These are phyloP conservation scores for Doryteuthis pealeii DNA, from an alignment of 1,140 invertebrate species.

Conservation along the genomic window DNA sequence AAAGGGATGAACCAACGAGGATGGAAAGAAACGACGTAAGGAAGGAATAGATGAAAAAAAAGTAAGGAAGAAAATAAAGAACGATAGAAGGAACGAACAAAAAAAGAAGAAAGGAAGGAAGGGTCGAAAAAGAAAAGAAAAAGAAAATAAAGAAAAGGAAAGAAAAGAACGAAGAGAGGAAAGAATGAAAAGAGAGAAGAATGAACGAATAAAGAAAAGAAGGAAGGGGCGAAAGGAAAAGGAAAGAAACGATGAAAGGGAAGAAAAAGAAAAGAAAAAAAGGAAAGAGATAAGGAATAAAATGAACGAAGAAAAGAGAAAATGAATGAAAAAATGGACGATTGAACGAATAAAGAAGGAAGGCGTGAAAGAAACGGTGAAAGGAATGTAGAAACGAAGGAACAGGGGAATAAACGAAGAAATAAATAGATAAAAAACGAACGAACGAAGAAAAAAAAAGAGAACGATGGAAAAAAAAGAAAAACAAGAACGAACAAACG, in stretches of 20 bases:
- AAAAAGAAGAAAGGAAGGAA: too few relatives aligned
- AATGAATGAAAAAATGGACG: background rate
- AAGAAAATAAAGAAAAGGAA: background rate
- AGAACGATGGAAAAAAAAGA: too few relatives aligned
- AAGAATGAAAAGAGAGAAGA: background rate
- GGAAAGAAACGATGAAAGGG: background rate
- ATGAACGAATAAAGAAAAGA: background rate
- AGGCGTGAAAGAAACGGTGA: background rate
- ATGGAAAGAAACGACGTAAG: too few relatives aligned
- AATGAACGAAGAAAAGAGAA: background rate
- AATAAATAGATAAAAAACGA: background rate
- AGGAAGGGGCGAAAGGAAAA: background rate
- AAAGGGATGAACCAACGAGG: too few relatives aligned
- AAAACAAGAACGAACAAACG: too few relatives aligned
- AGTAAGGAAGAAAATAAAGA: too few relatives aligned
- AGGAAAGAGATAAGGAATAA: background rate
- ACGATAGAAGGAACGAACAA: too few relatives aligned
- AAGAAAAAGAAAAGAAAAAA: background rate
- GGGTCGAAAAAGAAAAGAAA: background rate
- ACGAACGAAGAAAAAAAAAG: background rate
- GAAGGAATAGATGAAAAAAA: too few relatives aligned
- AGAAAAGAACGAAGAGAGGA: background rate
- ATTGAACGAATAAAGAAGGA: background rate
- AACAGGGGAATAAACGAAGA: background rate
- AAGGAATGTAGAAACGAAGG: background rate